Conservation (phyloP, 2,888 invertebrate genomes). For the Operophtera brumata region DNA sequence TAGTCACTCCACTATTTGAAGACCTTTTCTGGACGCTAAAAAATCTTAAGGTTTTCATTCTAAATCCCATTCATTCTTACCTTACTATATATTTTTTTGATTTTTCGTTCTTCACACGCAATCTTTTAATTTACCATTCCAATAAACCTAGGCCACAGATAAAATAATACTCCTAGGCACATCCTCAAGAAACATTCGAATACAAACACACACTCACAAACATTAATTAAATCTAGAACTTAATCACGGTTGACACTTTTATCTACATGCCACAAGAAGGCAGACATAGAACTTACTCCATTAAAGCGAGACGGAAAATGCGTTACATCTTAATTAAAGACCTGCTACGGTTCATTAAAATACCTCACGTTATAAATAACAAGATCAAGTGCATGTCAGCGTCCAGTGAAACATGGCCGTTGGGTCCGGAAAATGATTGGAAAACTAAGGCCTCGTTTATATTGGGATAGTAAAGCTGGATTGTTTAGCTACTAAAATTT, state of each 20-base stretch:
- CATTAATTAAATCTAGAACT: conserved; percentile 22
- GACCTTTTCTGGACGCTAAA: no score
- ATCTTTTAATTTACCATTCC: no score
- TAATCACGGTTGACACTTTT: conserved; percentile 21
- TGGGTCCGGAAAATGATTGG: not conserved
- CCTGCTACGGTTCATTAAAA: conserved; percentile 25
- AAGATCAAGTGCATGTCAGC: conserved; percentile 6
- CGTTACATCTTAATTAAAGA: conserved; percentile 29
- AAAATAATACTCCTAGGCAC: no score
- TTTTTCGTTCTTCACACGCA: no score
- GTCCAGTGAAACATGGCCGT: not conserved
- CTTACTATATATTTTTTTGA: no score
- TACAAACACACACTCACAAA: no score
- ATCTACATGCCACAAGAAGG: conserved; percentile 16
- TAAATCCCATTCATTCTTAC: no score
- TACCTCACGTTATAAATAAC: conserved; percentile 14
- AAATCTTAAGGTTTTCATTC: no score
- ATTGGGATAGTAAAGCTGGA: not conserved
- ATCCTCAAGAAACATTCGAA: no score
- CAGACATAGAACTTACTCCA: not conserved
- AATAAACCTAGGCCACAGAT: no score
- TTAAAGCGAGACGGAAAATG: conserved; percentile 22
- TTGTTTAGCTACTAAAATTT: no score
- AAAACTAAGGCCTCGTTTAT: not conserved
- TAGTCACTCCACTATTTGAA: no score